Percentiles rank a stretch among this genome's conserved stretches.
Conservation (phyloP, 2,797 vertebrate species). For the Bothrops alternatus region DNA sequence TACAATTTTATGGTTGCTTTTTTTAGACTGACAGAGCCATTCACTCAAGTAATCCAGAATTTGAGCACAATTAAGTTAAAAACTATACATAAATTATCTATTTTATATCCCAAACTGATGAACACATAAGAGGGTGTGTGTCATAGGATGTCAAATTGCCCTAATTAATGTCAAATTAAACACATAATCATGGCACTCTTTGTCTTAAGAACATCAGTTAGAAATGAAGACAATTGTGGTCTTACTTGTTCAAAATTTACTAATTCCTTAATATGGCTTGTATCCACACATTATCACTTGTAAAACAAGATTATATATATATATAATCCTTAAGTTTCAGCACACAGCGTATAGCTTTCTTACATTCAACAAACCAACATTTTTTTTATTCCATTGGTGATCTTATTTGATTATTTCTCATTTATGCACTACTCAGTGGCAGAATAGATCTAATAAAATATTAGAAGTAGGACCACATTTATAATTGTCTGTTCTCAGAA, state of each 20-base stretch:
- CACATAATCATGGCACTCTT: not conserved
- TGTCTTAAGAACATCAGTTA: not conserved
- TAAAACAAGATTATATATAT: not conserved
- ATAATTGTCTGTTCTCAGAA: not conserved
- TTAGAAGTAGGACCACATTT: not conserved
- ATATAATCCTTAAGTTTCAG: not conserved
- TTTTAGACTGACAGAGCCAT: not conserved
- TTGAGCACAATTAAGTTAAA: constrained; percentile 19
- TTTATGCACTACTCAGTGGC: not conserved
- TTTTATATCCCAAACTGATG: not conserved
- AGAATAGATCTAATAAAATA: not conserved
- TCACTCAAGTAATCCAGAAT: not conserved
- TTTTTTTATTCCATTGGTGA: not conserved
- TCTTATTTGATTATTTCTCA: not conserved
- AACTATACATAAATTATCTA: not conserved
- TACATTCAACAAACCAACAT: not conserved
- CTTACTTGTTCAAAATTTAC: not conserved
- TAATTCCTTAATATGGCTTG: not conserved
- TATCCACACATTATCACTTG: not conserved
- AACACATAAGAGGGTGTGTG: not conserved
- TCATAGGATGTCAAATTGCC: not conserved
- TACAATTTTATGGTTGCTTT: constrained; percentile 5
- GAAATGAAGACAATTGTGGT: not conserved
- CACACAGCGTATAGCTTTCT: not conserved
- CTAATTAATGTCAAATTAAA: not conserved